phyloP scores from a whole-genome alignment of 1,140 invertebrate genomes.

The Philotrypesis tridentata region DNA sequence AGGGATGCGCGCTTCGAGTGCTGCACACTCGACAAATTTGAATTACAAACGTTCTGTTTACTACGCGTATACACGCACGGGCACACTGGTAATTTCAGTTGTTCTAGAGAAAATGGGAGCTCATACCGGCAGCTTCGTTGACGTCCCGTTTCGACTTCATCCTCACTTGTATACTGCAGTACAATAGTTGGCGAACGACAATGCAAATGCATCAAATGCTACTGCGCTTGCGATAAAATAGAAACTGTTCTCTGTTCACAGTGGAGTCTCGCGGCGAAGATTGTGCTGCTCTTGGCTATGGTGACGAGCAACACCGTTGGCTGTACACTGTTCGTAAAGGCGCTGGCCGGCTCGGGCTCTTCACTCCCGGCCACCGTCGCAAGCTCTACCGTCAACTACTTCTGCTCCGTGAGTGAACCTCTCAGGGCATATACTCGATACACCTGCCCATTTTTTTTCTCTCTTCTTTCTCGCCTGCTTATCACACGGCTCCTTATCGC shows the following conservation, averaged over 20 bases:
- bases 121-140: slow-evolving; percentile 25
- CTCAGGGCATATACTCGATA: not conserved
- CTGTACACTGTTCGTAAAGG: slow-evolving; percentile 77
- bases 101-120: not conserved
- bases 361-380: slow-evolving; percentile 77
- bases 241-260: not conserved
- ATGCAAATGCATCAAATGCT: not conserved
- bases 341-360: slow-evolving; percentile 74
- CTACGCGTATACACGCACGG: not conserved
- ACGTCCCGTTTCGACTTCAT: slow-evolving; percentile 26
- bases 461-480: not conserved
- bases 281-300: slow-evolving; percentile 73
- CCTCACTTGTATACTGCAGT: not conserved
- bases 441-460: not conserved
- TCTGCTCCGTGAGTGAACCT: slow-evolving; percentile 76
- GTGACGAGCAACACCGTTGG: slow-evolving; percentile 76
- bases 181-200: not conserved
- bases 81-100: not conserved
- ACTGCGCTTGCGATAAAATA: not conserved
- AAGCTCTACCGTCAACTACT: slow-evolving; percentile 77
- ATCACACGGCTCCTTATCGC: slow-evolving; percentile 7
- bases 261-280: slow-evolving; percentile 61
- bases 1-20: not conserved
- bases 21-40: not conserved
- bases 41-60: not conserved